Evolutionary conservation across 2,888 invertebrate species (phyloP).

Genomic region (Pemphredon lugubris): DNA sequence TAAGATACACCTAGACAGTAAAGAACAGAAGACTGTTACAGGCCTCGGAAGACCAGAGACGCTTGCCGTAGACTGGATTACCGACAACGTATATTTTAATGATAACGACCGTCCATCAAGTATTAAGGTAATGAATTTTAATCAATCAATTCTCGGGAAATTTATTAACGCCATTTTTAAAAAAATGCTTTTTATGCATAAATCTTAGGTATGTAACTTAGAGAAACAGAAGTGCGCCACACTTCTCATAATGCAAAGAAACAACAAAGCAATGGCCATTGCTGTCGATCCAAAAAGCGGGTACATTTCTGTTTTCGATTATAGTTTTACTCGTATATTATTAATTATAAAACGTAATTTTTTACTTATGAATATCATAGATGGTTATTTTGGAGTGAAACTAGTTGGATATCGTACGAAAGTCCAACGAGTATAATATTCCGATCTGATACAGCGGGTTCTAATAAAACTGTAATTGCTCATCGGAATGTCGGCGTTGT

Average conservation of each 20-base stretch:
- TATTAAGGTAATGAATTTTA: constrained; percentile 67
- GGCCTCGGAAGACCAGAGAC: constrained; percentile 82
- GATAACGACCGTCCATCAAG: constrained; percentile 76
- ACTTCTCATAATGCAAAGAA: constrained; percentile 82
- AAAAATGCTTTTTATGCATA: constrained; percentile 18
- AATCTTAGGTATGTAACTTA: constrained; percentile 83
- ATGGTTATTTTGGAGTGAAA: constrained; percentile 79
- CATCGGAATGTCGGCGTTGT: constrained; percentile 81
- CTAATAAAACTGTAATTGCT: constrained; percentile 79
- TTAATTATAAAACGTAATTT: background rate
- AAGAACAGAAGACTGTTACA: constrained; percentile 72
- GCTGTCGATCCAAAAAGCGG: constrained; percentile 84
- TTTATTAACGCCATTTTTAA: background rate
- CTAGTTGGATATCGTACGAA: constrained; percentile 58
- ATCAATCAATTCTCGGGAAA: background rate
- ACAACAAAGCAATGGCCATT: constrained; percentile 84
- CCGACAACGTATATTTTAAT: constrained; percentile 87
- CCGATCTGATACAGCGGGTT: constrained; percentile 83
- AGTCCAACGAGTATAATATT: constrained; percentile 61
- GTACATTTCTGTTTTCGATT: constrained; percentile 74
- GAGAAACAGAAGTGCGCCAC: constrained; percentile 82
- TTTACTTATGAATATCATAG: constrained; percentile 61
- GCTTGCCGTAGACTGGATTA: constrained; percentile 89
- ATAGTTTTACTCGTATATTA: background rate
- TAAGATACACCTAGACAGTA: constrained; percentile 76